Base-by-base conservation (phyloP, 2,797 vertebrate genomes). In the Nannoperca obscura region DNA sequence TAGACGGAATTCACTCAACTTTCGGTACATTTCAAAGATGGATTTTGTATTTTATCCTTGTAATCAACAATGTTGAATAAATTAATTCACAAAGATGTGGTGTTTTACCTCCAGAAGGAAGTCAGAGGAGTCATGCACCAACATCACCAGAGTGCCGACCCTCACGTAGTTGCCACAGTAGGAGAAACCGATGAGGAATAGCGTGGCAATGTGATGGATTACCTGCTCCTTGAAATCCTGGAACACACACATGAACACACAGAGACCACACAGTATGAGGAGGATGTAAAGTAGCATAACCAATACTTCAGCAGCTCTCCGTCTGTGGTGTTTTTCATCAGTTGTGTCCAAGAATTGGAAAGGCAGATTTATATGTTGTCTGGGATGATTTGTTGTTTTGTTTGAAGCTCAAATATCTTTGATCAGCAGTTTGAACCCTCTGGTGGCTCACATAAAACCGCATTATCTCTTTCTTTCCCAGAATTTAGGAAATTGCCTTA, bases 151-250 rank as follows among this genome's bases (percentile, higher is more conserved):
- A 0, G 94, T 95, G 34, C 97, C 97, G 10, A 97, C 88, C 14
- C 95, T 94, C 50, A 97, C 84, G 24, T 95, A 95, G 87, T 97
- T 98, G 27, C 91, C 55, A 34, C 95, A 96, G 90, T 97, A 98
- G 63, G 97, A 97, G 93, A 97, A 96, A 57, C 81, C 82, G 17
- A 97, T 95, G 80, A 98, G 96, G 72, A 93, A 85, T 84, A 97
- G 92, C 67, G 97, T 95, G 85, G 96, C 91, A 0, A 97, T 92
- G 87, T 97, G 97, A 89, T 98, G 96, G 30, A 95, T 65, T 22
- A 97, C 94, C 92, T 98, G 96, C 83, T 97, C 95, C 82, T 93
- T 97, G 53, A 97, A 97, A 81, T 98, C 97, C 97, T 98, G 87
- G 22, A 86, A 86, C 14, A 72, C 44, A 44, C 20, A 60, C 47